Conservation (phyloP, 2,797 vertebrate species). For the Tiaroga cobitis region DNA sequence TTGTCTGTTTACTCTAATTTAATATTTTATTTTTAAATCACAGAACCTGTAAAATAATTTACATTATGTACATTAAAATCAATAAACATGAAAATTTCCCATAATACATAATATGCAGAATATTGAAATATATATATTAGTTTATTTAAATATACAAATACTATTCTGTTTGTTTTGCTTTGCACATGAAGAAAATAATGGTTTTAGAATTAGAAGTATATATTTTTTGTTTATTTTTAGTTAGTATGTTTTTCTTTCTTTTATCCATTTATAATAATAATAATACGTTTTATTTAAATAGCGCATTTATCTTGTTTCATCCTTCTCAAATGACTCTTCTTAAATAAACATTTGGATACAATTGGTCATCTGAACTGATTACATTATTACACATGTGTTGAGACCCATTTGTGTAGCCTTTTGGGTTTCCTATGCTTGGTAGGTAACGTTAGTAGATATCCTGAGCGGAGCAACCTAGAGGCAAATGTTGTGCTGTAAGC, state of each 20-base stretch:
- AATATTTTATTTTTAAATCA: constrained; percentile 15
- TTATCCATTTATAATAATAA: neutral
- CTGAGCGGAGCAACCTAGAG: neutral
- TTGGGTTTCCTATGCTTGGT: neutral
- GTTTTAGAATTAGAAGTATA: neutral
- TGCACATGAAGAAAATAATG: neutral
- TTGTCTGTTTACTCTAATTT: neutral
- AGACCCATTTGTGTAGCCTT: neutral
- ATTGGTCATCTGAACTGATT: neutral
- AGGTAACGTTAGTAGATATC: neutral
- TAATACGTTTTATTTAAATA: no score
- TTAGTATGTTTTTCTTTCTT: neutral
- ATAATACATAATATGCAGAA: neutral
- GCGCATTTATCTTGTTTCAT: neutral
- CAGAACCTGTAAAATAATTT: neutral
- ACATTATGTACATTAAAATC: neutral
- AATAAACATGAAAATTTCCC: neutral
- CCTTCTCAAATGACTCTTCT: neutral
- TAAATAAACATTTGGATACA: neutral
- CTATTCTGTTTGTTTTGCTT: neutral
- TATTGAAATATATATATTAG: neutral
- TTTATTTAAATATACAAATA: neutral
- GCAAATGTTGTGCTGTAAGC: neutral
- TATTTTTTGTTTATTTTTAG: neutral
- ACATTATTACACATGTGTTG: neutral